phyloP scores from a whole-genome alignment of 1,140 invertebrate genomes.

The Chironomus striatipennis region DNA sequence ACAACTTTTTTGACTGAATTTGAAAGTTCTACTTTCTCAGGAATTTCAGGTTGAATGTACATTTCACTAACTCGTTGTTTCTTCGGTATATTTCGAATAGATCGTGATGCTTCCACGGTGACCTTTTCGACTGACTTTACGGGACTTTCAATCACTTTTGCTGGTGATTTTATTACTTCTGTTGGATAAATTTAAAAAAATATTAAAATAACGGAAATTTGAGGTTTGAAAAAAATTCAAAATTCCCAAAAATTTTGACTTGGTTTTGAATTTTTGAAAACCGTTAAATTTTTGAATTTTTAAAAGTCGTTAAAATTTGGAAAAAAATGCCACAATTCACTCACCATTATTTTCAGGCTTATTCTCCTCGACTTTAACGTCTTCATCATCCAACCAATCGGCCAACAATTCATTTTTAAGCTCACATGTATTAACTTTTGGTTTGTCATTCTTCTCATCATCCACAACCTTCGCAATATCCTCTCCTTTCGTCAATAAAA shows the following conservation, averaged over 20 bases:
- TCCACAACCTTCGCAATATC: no score
- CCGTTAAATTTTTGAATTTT: no score
- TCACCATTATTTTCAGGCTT: background rate
- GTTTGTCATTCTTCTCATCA: background rate
- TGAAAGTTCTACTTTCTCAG: background rate
- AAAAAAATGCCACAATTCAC: no score
- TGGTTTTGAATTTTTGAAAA: no score
- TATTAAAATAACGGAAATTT: no score
- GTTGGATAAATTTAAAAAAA: no score
- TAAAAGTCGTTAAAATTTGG: no score
- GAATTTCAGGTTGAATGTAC: background rate
- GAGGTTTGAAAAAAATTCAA: no score
- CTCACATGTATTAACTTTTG: constrained; percentile 33
- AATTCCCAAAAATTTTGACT: no score
- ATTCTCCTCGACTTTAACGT: background rate
- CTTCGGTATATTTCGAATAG: constrained; percentile 16
- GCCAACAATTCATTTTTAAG: constrained; percentile 44
- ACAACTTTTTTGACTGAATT: background rate
- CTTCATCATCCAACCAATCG: constrained; percentile 39
- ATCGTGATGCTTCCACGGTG: background rate
- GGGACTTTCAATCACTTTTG: background rate
- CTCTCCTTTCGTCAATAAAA: no score
- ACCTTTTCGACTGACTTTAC: background rate
- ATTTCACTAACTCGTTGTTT: constrained; percentile 6
- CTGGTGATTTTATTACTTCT: background rate